phyloP scores from a whole-genome alignment of 2,113 vertebrate genomes.

The Ciconia boyciana region DNA sequence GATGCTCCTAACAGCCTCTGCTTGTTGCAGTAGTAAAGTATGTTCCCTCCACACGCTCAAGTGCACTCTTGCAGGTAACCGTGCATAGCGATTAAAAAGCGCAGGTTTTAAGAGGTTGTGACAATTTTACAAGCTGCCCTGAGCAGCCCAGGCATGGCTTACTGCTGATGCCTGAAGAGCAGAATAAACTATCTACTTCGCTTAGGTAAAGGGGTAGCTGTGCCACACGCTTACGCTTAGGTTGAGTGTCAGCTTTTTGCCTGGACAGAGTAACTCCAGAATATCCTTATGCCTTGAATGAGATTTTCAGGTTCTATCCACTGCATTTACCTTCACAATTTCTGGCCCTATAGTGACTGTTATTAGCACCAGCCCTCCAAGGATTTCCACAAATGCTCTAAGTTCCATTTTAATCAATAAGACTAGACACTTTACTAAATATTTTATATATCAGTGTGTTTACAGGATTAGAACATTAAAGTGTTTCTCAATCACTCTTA shows the following conservation, averaged over 20 bases:
- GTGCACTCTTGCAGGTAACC: not conserved
- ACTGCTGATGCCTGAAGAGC: not conserved
- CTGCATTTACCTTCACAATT: not conserved
- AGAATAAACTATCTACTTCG: not conserved
- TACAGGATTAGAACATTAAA: not conserved
- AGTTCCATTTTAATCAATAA: not conserved
- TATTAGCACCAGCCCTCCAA: not conserved
- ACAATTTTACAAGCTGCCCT: not conserved
- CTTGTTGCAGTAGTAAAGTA: not conserved
- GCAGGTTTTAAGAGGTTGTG: not conserved
- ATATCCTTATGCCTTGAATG: not conserved
- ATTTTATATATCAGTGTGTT: not conserved
- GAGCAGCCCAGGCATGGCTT: not conserved
- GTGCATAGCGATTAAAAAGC: not conserved
- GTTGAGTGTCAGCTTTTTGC: not conserved
- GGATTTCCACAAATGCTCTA: not conserved
- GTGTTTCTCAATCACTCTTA: not conserved
- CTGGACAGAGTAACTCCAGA: not conserved
- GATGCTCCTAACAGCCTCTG: not conserved
- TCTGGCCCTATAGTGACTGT: not conserved
- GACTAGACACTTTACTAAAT: no score
- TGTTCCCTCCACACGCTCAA: not conserved
- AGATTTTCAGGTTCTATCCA: not conserved
- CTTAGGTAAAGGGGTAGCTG: not conserved
- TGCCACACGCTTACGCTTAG: not conserved